Conservation (phyloP, 2,113 vertebrate genomes). For the Rhagologus leucostigma region DNA sequence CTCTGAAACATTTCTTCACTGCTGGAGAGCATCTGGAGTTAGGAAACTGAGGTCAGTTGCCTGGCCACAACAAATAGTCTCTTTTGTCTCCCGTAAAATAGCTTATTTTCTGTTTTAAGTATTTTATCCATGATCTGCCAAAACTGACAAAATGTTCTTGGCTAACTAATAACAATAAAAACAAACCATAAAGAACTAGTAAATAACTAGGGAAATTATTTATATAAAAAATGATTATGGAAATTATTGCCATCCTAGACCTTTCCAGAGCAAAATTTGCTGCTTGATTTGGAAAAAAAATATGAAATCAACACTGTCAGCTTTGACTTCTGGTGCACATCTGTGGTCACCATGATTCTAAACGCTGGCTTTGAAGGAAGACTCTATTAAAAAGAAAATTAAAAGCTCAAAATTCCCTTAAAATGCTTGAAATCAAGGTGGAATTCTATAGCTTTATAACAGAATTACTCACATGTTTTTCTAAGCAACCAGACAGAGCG, state of each 20-base stretch:
- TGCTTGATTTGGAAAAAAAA: neutral
- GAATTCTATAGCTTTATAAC: neutral
- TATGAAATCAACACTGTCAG: neutral
- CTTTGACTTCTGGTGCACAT: neutral
- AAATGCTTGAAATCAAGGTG: neutral
- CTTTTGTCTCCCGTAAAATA: neutral
- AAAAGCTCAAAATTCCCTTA: neutral
- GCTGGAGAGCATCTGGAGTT: neutral
- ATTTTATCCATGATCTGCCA: neutral
- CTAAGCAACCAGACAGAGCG: neutral
- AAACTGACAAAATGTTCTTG: neutral
- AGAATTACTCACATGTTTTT: neutral
- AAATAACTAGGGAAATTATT: neutral
- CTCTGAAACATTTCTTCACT: neutral
- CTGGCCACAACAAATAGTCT: neutral
- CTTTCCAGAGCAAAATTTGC: neutral
- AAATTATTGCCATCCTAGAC: neutral
- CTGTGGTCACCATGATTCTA: neutral
- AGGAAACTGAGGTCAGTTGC: neutral
- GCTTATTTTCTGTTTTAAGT: neutral
- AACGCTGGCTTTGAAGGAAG: neutral
- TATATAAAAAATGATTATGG: neutral
- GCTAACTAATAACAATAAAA: neutral
- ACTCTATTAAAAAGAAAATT: neutral
- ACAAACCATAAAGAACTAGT: neutral